These are phyloP conservation scores for Cheirogaleus major DNA, from an alignment of 2,797 vertebrate species.

Conservation along the genomic window DNA sequence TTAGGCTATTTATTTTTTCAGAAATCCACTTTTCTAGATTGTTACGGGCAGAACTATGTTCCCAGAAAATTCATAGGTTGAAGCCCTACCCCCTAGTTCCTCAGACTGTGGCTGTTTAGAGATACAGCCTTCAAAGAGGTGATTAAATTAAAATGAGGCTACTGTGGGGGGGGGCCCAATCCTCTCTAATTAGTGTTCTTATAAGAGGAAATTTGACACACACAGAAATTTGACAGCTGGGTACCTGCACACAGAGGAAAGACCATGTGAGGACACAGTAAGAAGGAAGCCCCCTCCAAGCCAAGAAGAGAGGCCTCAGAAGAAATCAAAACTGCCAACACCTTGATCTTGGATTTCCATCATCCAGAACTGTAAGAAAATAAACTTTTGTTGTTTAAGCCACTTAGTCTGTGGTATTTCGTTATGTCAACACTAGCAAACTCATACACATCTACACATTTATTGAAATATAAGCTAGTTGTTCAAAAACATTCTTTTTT, in stretches of 20 bases:
- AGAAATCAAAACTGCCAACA: background rate
- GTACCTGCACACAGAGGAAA: background rate
- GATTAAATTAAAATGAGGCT: background rate
- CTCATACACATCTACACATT: background rate
- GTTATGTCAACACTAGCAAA: background rate
- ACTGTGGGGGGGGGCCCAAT: background rate
- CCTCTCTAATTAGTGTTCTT: background rate
- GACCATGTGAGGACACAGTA: background rate
- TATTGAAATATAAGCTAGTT: background rate
- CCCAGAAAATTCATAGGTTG: background rate
- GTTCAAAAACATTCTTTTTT: background rate
- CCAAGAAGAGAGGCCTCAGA: background rate
- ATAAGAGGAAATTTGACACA: background rate
- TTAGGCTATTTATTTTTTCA: background rate
- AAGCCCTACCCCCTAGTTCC: background rate
- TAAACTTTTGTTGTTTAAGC: background rate
- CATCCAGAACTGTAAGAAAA: background rate
- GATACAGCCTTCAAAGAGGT: background rate
- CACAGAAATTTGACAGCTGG: background rate
- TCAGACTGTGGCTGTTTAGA: background rate
- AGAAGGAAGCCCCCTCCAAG: background rate
- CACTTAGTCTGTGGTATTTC: background rate
- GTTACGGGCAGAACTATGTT: background rate
- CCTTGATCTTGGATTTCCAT: background rate
- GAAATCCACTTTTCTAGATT: background rate